Conservation (phyloP, 2,797 vertebrate genomes). For the Malurus splendens region DNA sequence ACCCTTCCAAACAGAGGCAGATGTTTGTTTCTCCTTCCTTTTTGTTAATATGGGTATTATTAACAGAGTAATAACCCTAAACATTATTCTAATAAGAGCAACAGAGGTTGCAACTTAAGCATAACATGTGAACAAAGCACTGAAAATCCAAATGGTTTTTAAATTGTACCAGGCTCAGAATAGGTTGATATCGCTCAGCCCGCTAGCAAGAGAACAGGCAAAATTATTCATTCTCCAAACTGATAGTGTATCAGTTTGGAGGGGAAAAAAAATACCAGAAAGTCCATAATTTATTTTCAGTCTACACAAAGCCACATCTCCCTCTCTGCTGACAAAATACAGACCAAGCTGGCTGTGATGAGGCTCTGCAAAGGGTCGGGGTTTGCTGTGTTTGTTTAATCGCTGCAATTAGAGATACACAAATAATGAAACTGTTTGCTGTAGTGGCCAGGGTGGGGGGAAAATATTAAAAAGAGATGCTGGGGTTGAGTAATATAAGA, state of each 20-base stretch:
- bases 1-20: neutral
- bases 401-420: constrained; percentile 44
- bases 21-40: constrained; percentile 42
- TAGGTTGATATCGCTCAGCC: neutral
- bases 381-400: constrained; percentile 44
- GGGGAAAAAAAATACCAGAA: neutral
- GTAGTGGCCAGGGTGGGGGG: neutral
- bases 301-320: constrained; percentile 23
- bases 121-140: neutral
- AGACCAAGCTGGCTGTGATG: constrained; percentile 28
- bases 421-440: constrained; percentile 49
- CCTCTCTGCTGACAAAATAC: constrained; percentile 34
- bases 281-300: constrained; percentile 18
- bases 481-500: neutral
- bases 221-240: constrained; percentile 46
- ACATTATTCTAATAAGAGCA: neutral
- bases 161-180: constrained; percentile 4
- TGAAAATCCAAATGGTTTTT: constrained; percentile 44
- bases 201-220: constrained; percentile 3
- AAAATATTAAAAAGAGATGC: neutral
- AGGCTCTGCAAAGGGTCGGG: constrained; percentile 17
- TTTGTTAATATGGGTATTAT: constrained; percentile 26
- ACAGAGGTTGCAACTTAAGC: neutral
- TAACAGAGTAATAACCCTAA: constrained; percentile 17
- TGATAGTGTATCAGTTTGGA: constrained; percentile 28